Conservation (phyloP, 2,113 vertebrate genomes). For the Equus przewalskii region DNA sequence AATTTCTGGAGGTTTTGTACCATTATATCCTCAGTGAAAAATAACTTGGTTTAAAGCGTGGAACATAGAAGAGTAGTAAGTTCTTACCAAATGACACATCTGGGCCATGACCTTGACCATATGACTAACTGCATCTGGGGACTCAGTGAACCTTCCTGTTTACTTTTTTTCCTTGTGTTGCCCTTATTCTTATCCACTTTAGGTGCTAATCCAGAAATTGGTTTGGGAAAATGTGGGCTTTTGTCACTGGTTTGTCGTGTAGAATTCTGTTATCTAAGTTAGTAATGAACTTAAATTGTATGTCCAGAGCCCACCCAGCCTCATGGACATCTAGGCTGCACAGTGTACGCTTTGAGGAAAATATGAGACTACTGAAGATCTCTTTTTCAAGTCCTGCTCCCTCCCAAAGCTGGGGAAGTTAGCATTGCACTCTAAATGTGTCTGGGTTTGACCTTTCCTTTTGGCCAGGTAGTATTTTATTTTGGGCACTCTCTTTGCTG, state of each 20-base stretch:
- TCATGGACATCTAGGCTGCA: neutral
- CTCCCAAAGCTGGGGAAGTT: neutral
- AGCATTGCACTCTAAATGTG: neutral
- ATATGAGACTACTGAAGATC: neutral
- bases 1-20: neutral
- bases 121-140: neutral
- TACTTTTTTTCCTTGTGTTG: neutral
- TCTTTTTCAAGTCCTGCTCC: neutral
- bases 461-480: conserved; percentile 54
- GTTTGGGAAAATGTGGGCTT: neutral
- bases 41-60: neutral
- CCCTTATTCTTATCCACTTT: neutral
- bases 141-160: neutral
- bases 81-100: neutral
- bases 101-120: neutral
- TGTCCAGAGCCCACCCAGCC: neutral
- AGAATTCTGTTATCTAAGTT: conserved; percentile 1
- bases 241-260: neutral
- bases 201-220: neutral
- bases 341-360: neutral
- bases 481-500: conserved; percentile 49
- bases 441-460: conserved; percentile 47
- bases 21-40: neutral
- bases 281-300: neutral
- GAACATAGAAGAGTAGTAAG: neutral